Conservation (phyloP, 2,888 invertebrate genomes). For the Heteropelma amictum region DNA sequence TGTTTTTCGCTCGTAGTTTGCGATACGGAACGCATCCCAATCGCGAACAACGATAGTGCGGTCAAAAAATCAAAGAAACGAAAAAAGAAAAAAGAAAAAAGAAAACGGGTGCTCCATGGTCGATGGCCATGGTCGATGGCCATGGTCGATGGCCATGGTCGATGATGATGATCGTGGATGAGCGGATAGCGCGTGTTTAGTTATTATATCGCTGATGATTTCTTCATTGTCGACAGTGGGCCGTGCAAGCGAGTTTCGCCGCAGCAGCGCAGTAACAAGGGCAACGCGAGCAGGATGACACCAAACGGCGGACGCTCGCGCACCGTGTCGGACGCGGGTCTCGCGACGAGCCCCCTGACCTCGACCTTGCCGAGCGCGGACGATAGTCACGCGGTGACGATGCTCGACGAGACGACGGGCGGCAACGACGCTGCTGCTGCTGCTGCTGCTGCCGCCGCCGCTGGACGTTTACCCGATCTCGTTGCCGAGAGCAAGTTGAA, state of each 20-base stretch:
- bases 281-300: conserved; percentile 72
- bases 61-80: no score
- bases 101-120: background rate
- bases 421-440: no score
- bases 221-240: conserved; percentile 70
- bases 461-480: conserved; percentile 80
- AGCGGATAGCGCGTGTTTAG: no score
- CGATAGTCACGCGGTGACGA: conserved; percentile 69
- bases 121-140: no score
- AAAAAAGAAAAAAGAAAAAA: background rate
- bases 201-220: background rate
- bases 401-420: conserved; percentile 73
- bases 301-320: conserved; percentile 73
- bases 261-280: conserved; percentile 63
- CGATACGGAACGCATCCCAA: no score
- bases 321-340: conserved; percentile 71
- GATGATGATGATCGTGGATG: no score
- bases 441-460: no score
- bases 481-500: conserved; percentile 79
- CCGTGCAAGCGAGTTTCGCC: conserved; percentile 75
- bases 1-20: no score
- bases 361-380: conserved; percentile 58
- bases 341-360: conserved; percentile 60
- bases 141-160: no score
- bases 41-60: no score